Evolutionary conservation across 2,113 vertebrate genomes (phyloP), one percentile per base, ranked within the genome.

Genomic region (Neoarius graeffei): DNA sequence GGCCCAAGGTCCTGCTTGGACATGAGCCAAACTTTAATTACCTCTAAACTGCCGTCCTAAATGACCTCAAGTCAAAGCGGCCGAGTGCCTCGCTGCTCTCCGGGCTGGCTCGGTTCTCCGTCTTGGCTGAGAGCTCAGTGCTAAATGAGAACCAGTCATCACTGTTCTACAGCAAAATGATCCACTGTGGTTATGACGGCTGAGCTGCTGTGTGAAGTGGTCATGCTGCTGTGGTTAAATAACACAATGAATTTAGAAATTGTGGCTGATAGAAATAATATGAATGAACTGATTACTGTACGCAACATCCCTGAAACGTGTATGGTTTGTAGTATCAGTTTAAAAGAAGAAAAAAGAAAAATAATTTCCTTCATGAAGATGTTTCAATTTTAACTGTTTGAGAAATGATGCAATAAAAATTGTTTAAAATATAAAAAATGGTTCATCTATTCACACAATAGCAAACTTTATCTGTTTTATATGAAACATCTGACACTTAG

Each of bases 31-130:
- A 23, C 27, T 76, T 76, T 86, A 91, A 88, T 89, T 89, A 80
- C 85, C 62, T 69, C 69, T 89, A 83, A 85, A 77, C 67, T 86
- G 74, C 67, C 85, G 88, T 81, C 87, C 87, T 66, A 66, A 76
- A 86, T 84, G 84, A 85, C 83, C 84, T 79, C 83, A 35, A 77
- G 85, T 74, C 42, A 76, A 60, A 85, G 35, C 57, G 50, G 56
- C 56, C 7, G 54, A 85, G 52, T 23, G 52, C 59, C 10, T 5
- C 9, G 42, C 85, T 66, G 74, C 74, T 62, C 73, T 79, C 57
- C 25, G 42, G 52, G 73, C 85, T 86, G 73, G 84, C 84, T 76
- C 84, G 8, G 30, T n/a, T 76, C 59, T 85, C 84, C 19, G 30
- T 25, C 56, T 77, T 85, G 71, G 71, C 71, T 66, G 56, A 80